These are phyloP conservation scores for Pyxicephalus adspersus DNA, from an alignment of 2,113 vertebrate species.

Conservation along the genomic window DNA sequence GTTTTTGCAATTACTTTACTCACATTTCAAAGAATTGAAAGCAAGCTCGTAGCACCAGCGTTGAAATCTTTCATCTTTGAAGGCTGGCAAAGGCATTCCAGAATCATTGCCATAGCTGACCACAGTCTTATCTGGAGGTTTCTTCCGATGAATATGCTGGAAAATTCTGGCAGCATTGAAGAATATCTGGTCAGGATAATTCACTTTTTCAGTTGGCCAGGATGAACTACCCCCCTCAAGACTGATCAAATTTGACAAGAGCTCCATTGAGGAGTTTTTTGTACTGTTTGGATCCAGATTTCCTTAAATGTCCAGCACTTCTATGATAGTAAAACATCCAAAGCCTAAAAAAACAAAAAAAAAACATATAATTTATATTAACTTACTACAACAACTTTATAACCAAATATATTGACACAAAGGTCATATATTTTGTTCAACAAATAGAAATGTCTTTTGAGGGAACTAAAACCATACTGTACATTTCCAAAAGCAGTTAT, in stretches of 20 bases:
- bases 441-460: too few relatives aligned
- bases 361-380: not conserved
- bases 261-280: not conserved
- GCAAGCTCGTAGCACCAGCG: constrained; percentile 78
- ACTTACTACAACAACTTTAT: too few relatives aligned
- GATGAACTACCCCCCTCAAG: not conserved
- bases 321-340: not conserved
- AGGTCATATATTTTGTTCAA: too few relatives aligned
- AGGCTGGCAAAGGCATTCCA: constrained; percentile 45
- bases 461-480: too few relatives aligned
- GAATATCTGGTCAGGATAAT: constrained; percentile 77
- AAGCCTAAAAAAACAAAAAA: not conserved
- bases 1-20: constrained; percentile 64
- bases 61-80: constrained; percentile 70
- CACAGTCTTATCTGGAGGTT: constrained; percentile 64
- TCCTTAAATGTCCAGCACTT: constrained; percentile 8
- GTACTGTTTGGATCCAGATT: constrained; percentile 51
- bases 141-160: constrained; percentile 75
- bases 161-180: constrained; percentile 83
- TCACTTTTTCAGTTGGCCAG: constrained; percentile 58
- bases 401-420: too few relatives aligned
- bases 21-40: constrained; percentile 89
- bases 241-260: constrained; percentile 47
- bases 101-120: constrained; percentile 75
- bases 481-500: too few relatives aligned